These are phyloP conservation scores for Pseudomyrmex dendroicus DNA, from an alignment of 1,140 invertebrate genomes.

Conservation along the genomic window DNA sequence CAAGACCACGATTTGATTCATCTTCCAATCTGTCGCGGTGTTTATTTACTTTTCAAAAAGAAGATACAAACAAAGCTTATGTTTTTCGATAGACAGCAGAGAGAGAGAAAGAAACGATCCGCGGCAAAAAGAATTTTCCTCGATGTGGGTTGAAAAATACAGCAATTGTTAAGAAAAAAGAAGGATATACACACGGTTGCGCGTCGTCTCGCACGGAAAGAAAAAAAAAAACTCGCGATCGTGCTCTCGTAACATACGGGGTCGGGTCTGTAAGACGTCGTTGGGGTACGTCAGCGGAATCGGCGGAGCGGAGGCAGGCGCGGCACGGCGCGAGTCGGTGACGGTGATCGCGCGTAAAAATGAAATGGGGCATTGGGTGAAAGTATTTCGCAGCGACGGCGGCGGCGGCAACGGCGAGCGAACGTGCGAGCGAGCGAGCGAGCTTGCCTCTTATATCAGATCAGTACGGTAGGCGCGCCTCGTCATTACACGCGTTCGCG, in stretches of 20 bases:
- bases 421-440: constrained; percentile 14
- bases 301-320: constrained; percentile 39
- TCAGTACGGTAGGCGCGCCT: constrained; percentile 74
- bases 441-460: constrained; percentile 76
- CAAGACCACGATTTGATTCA: too few relatives aligned
- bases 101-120: too few relatives aligned
- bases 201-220: neutral
- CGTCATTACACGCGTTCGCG: constrained; percentile 37
- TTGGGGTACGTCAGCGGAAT: neutral
- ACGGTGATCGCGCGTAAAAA: constrained; percentile 80
- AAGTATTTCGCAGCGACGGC: constrained; percentile 80
- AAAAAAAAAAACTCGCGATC: constrained; percentile 14
- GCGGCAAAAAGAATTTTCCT: too few relatives aligned
- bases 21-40: too few relatives aligned
- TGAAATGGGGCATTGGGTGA: constrained; percentile 86
- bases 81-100: too few relatives aligned
- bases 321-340: constrained; percentile 48
- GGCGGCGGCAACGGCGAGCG: constrained; percentile 57
- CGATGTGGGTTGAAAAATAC: too few relatives aligned
- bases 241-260: constrained; percentile 29
- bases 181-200: neutral
- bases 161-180: too few relatives aligned
- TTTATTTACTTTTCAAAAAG: too few relatives aligned
- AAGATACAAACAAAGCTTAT: too few relatives aligned
- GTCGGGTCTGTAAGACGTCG: constrained; percentile 17